These are phyloP conservation scores for Montipora capricornis DNA, from an alignment of 64 coral and sea anemone species.

Conservation along the genomic window DNA sequence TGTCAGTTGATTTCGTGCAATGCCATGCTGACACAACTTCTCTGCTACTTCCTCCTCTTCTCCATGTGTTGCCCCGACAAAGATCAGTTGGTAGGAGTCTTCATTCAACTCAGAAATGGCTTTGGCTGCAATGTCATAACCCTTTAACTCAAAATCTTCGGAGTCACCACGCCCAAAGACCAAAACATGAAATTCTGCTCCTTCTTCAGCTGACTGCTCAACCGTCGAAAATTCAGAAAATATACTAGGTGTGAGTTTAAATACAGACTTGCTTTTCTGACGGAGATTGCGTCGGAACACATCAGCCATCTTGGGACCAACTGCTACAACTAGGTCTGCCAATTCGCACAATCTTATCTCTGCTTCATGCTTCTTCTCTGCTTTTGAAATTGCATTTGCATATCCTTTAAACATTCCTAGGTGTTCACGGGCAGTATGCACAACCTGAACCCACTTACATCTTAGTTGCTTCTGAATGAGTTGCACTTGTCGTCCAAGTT, in stretches of 20 bases:
- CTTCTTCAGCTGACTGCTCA: not conserved
- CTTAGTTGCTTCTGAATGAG: not conserved
- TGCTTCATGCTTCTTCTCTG: not conserved
- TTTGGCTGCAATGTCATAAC: constrained; percentile 12
- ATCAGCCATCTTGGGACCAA: constrained; percentile 32
- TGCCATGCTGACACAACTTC: not conserved
- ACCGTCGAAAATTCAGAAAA: constrained; percentile 9
- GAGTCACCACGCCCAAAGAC: constrained; percentile 6
- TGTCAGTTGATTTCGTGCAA: not conserved
- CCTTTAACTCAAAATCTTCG: constrained; percentile 21
- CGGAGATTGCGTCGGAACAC: not conserved
- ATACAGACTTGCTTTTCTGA: not conserved
- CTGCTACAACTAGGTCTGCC: not conserved
- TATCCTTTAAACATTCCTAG: constrained; percentile 6
- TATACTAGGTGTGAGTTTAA: constrained; percentile 3
- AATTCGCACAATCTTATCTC: not conserved
- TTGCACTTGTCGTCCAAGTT: too few relatives aligned
- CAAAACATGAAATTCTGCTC: not conserved
- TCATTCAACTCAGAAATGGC: constrained; percentile 28
- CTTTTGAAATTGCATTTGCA: not conserved
- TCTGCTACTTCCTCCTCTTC: not conserved
- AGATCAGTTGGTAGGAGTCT: not conserved
- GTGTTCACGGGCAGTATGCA: not conserved
- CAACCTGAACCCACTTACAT: not conserved
- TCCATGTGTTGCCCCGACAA: not conserved